Evolutionary conservation across 1,140 invertebrate species (phyloP).

Genomic region (Diorhabda carinulata): DNA sequence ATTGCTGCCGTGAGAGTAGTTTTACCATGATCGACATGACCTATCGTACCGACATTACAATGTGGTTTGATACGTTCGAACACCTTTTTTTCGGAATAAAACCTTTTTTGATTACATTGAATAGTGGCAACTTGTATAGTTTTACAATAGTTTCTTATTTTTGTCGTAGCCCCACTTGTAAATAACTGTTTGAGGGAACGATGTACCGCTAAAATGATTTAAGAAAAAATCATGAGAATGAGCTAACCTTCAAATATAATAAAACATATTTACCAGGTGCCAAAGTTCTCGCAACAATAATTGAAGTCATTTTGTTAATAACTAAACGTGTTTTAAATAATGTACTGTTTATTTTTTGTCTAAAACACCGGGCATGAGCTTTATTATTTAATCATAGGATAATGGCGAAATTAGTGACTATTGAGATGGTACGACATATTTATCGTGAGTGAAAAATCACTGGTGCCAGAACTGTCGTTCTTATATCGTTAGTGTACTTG

Average conservation of each 20-base stretch:
- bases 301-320: constrained; percentile 25
- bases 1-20: constrained; percentile 98
- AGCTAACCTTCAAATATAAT: constrained; percentile 19
- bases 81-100: constrained; percentile 52
- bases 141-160: constrained; percentile 26
- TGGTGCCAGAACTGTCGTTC: too few species aligned
- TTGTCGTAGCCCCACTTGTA: constrained; percentile 19
- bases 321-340: not conserved
- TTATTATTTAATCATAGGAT: not conserved
- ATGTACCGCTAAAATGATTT: constrained; percentile 22
- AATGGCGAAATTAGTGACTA: not conserved
- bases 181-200: constrained; percentile 23
- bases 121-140: constrained; percentile 27
- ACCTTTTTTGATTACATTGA: constrained; percentile 24
- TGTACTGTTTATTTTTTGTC: not conserved
- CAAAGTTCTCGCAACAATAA: constrained; percentile 26
- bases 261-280: constrained; percentile 25
- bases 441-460: too few species aligned
- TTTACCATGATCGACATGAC: constrained; percentile 99
- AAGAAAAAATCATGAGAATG: not conserved
- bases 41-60: constrained; percentile 97
- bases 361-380: not conserved
- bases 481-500: too few species aligned
- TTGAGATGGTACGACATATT: too few species aligned
- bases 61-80: constrained; percentile 86